Base-by-base conservation (phyloP, 1,140 invertebrate species). In the Scaptomyza graminum region DNA sequence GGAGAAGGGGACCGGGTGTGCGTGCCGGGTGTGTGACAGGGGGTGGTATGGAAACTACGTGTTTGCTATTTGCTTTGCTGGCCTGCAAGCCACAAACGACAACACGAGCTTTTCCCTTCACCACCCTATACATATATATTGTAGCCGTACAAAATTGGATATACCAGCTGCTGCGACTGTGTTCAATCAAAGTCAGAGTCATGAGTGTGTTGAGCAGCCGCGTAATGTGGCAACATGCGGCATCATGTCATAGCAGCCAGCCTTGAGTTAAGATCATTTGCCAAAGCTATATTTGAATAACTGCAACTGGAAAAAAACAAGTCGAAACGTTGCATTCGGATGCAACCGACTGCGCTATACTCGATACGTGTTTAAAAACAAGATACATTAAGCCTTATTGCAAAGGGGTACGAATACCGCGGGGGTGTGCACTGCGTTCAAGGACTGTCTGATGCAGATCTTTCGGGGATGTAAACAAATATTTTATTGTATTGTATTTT, bases 131-230 rank as follows among this genome's bases (percentile, higher is more conserved):
- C 43, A n/a, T n/a, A n/a, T 22, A 22, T 22, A 22, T 22, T 22
- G 18, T 41, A 22, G 56, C 37, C 12, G 37, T 8, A 8, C 12
- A n/a, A 41, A 41, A 41, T 41, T 41, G 37, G 37, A 5, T 43
- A 18, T n/a, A 28, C 25, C 25, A 62, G 16, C 49, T 13, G 37
- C 13, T 39, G 63, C 54, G 41, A 46, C 60, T 54, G 63, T 54
- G 63, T 54, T 43, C 57, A 73, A 69, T 71, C 68, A 76, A 84
- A 76, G 74, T 71, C 74, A 74, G 8, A 41, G 43, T 60, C 31
- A 57, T 37, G 47, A 47, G 43, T 25, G 60, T 15, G 52, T n/a
- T 47, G 63, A 62, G 46, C 44, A 41, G 37, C 8, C 11, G 9
- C 16, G 22, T 28, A 52, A 39, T 28, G 31, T 52, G 47, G 41